Evolutionary conservation across 1,140 invertebrate species (phyloP).

Genomic region (Heliconius hermathena): DNA sequence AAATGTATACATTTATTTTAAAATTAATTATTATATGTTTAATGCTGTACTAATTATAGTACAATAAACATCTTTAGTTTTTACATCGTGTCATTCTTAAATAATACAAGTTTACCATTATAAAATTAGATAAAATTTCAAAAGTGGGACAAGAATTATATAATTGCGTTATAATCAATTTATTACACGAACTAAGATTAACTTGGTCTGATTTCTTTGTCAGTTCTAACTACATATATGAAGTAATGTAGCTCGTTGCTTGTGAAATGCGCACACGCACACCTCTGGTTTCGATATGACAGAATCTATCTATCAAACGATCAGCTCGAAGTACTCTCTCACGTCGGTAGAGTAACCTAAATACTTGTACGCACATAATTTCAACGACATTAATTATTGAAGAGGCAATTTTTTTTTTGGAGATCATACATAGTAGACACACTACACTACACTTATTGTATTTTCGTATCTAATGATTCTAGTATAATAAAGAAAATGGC

Average conservation of each 20-base stretch:
- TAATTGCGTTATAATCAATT: background rate
- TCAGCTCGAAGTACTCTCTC: conserved; percentile 8
- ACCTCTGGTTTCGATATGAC: conserved; percentile 12
- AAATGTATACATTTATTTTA: background rate
- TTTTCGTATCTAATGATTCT: too few relatives aligned
- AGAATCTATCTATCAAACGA: conserved; percentile 11
- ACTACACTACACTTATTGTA: too few relatives aligned
- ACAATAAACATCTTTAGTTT: too few relatives aligned
- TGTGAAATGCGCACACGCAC: conserved; percentile 11
- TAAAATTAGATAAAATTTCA: background rate
- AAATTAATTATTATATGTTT: too few relatives aligned
- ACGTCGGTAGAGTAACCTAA: conserved; percentile 11
- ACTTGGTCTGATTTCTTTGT: conserved; percentile 1
- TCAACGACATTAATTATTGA: background rate
- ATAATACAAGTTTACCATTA: background rate
- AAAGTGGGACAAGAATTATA: background rate
- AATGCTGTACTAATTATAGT: too few relatives aligned
- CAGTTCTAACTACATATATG: conserved; percentile 1
- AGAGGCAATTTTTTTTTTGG: background rate
- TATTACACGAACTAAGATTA: conserved; percentile 3
- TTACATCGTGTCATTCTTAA: background rate
- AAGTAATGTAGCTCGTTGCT: background rate
- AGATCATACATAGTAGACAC: background rate
- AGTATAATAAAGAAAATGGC: too few relatives aligned
- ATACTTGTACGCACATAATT: conserved; percentile 3